Evolutionary conservation across 2,888 invertebrate species (phyloP).

Genomic region (Luperina testacea): DNA sequence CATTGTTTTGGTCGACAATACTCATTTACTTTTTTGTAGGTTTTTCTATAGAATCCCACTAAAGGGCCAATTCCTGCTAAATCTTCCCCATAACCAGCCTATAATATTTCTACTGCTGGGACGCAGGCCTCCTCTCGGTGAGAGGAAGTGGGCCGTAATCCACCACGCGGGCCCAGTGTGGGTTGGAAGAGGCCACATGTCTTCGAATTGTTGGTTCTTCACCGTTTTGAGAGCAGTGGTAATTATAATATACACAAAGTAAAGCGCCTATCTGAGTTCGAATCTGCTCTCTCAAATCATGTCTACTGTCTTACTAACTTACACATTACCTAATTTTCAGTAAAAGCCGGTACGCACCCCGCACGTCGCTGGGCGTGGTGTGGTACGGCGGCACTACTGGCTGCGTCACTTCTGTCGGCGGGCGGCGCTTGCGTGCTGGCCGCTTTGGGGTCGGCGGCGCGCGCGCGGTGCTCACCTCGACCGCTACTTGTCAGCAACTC

Average conservation of each 20-base stretch:
- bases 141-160: not conserved
- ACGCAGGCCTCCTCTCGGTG: not conserved
- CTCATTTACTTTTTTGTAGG: too few relatives aligned
- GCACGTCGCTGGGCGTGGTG: constrained; percentile 94
- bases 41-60: too few relatives aligned
- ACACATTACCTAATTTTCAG: constrained; percentile 67
- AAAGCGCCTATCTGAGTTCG: too few relatives aligned
- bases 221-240: too few relatives aligned
- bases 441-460: constrained; percentile 94
- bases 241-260: too few relatives aligned
- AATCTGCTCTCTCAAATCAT: too few relatives aligned
- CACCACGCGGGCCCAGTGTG: not conserved
- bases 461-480: constrained; percentile 91
- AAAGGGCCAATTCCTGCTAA: too few relatives aligned
- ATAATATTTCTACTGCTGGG: not conserved
- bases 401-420: constrained; percentile 92
- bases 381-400: constrained; percentile 92
- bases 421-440: constrained; percentile 93
- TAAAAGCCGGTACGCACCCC: constrained; percentile 87
- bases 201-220: not conserved
- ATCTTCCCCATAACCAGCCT: not conserved
- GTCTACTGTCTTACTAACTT: too few relatives aligned
- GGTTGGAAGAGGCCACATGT: not conserved
- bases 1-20: too few relatives aligned
- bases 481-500: constrained; percentile 94